Base-by-base conservation (phyloP, 2,113 vertebrate species). In the Pelecanus crispus region DNA sequence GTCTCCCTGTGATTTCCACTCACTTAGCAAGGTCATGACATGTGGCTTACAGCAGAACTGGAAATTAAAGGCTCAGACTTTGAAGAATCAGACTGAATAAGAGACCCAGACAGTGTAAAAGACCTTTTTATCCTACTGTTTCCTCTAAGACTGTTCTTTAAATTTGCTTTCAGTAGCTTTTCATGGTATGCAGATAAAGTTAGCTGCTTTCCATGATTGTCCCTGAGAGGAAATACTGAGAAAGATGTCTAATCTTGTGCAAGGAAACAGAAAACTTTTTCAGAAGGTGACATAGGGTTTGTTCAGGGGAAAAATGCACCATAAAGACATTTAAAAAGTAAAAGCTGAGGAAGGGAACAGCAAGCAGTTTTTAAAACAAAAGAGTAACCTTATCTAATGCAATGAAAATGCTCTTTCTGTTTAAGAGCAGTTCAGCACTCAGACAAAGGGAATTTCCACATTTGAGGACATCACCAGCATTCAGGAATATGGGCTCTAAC, bases 1-100 rank as follows among this genome's bases (percentile, higher is more conserved):
- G n/a, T 95, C 59, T 84, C 65, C 25, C 32, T 81, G 42, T 86
- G 86, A 91, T 91, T 92, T 96, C 77, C 55, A 95, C 83, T 32
- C 81, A 92, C 59, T 97, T 97, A 94, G 38, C 47, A 84, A 86
- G 83, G 83, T 88, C 86, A 62, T n/a, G 75, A 90, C 83, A 66
- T 28, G 32, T 70, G 68, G 55, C 59, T 92, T 91, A 58, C 26
- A 63, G 72, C 31, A 84, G 68, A 38, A 89, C 42, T 94, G 80
- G 77, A 94, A 95, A 96, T 92, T 59, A 89, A 79, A 93, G 83
- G 61, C 72, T 86, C 42, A 74, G 42, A 24, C 83, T 95, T 94
- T 89, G 81, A 95, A 95, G 81, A 89, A 81, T 94, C 47, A 87
- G 59, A 14, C 25, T 89, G 72, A 92, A 71, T 88, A 88, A 88